Percentiles rank a stretch among this genome's conserved stretches.
These are phyloP conservation scores for Aurelia sp. DNA, from an alignment of 30 jellyfish, hydroid and myxozoan species.

Conservation along the genomic window DNA sequence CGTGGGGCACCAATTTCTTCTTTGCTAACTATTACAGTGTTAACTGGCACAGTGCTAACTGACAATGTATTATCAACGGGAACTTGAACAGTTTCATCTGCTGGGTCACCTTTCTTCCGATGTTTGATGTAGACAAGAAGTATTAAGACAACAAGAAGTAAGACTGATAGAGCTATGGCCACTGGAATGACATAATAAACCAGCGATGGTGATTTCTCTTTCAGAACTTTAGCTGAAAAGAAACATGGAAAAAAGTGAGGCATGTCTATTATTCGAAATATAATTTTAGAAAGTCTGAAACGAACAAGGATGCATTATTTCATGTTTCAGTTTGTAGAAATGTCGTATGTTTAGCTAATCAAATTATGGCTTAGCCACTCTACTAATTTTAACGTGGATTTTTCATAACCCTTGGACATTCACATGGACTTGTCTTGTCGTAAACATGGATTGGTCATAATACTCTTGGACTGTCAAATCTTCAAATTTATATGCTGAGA, in stretches of 20 bases:
- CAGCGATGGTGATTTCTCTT: slow-evolving; percentile 42
- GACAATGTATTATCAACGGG: not conserved
- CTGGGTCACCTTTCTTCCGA: slow-evolving; percentile 44
- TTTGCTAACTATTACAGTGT: slow-evolving; percentile 18
- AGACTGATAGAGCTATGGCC: slow-evolving; percentile 74
- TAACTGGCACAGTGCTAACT: slow-evolving; percentile 4
- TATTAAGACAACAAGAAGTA: slow-evolving; percentile 62
- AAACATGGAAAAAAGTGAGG: not conserved
- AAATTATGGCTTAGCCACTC: too few species aligned
- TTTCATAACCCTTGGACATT: too few species aligned
- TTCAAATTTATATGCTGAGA: too few species aligned
- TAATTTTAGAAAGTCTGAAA: too few species aligned
- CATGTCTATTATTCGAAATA: not conserved
- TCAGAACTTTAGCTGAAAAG: slow-evolving; percentile 31
- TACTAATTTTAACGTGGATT: too few species aligned
- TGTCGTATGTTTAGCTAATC: too few species aligned
- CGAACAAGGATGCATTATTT: too few species aligned
- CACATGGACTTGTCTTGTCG: too few species aligned
- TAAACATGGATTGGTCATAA: too few species aligned
- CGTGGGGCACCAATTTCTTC: slow-evolving; percentile 49
- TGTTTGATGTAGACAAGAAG: slow-evolving; percentile 70
- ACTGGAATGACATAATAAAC: slow-evolving; percentile 82
- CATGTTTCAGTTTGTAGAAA: too few species aligned
- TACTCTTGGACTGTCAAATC: too few species aligned
- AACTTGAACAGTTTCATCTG: not conserved